These are phyloP conservation scores for Hydrocynus forskahlii DNA, from an alignment of 2,797 vertebrate genomes.

Conservation along the genomic window DNA sequence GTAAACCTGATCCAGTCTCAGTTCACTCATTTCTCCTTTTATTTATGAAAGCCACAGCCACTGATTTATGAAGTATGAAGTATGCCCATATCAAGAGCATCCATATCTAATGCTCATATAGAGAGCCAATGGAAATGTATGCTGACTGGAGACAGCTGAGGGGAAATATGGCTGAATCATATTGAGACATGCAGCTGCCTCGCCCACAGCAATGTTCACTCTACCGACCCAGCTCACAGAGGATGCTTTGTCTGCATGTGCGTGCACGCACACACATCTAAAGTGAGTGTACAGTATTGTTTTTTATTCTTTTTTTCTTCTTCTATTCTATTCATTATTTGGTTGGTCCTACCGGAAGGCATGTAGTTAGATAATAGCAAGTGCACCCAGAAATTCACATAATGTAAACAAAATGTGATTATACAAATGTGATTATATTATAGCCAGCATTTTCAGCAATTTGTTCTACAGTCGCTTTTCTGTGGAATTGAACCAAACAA, in stretches of 20 bases:
- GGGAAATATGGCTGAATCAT: constrained; percentile 16
- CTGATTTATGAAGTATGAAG: background rate
- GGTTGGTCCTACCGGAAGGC: too few species aligned
- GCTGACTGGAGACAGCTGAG: background rate
- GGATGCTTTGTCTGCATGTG: background rate
- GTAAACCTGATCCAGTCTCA: background rate
- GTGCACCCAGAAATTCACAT: too few species aligned
- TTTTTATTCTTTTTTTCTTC: too few species aligned
- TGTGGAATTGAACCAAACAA: too few species aligned
- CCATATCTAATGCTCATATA: background rate
- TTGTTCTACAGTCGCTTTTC: too few species aligned
- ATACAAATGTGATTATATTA: too few species aligned
- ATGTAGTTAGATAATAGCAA: too few species aligned
- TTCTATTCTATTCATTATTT: too few species aligned
- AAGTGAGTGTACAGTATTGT: too few species aligned
- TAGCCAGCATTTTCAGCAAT: too few species aligned
- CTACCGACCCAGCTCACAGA: constrained; percentile 9
- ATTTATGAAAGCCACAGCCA: background rate
- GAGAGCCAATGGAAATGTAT: constrained; percentile 5
- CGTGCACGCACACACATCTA: background rate
- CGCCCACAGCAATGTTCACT: background rate
- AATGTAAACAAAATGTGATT: too few species aligned
- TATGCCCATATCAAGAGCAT: background rate
- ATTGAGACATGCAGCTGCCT: background rate
- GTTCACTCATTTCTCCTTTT: background rate